Base-by-base conservation (phyloP, 2,113 vertebrate species). In the Bufo gargarizans region DNA sequence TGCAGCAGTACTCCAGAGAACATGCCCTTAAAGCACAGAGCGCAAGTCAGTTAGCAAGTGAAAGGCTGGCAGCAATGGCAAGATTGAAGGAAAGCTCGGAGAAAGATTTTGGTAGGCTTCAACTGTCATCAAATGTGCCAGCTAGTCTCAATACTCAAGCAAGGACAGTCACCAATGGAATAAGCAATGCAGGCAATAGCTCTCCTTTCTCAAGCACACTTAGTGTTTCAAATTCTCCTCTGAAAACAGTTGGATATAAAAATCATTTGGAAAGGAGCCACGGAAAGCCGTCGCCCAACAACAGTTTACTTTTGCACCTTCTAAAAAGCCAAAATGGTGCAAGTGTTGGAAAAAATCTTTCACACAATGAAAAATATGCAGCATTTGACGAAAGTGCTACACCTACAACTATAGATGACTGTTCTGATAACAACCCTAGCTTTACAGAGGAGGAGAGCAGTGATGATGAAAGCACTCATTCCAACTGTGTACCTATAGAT, bases 1-100 rank as follows among this genome's bases (percentile, higher is more conserved):
- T 99, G 90, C 98, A 99, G 93, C 98, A 99, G 92, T 99, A 99
- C 92, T 99, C 98, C 81, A 95, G 97, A 91, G 98, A 99, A 93
- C 98, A 99, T 19, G 96, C 97, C 81, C 93, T 99, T 89, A 99
- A 99, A 95, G 96, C 97, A 91, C 97, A 98, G 93, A 96, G 96
- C 77, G 97, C 97, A 7, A 97, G 94, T 90, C 95, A 97, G 55
- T 96, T 96, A 45, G 98, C 98, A 61, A 99, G 98, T 0, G 97
- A 99, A 92, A 96, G 98, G 82, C 96, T 99, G 12, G 98, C 98
- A 9, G 97, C 98, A 9, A 99, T 99, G 95, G 98, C 98, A 90
- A 97, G 96, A 9, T 90, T 94, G 56, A 96, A 94, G 20, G 97
- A 98, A 91, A 96, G 93, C 61, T 92, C 95, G 90, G 96, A 97